Conservation (phyloP, 2,888 invertebrate species). For the Phymatocera aterrima region DNA sequence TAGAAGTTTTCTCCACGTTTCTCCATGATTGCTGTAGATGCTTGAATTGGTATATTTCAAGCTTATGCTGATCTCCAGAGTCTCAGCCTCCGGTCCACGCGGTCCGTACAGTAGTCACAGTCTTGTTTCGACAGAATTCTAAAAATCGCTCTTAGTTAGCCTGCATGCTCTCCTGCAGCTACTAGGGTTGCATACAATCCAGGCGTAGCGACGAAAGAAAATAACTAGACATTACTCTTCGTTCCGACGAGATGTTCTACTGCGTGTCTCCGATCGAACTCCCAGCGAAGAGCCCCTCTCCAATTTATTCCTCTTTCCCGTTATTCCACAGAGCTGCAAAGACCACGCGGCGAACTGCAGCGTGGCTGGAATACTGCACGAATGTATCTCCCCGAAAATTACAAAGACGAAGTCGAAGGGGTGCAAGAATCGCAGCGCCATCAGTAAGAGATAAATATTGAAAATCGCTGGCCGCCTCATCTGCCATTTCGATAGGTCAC, state of each 20-base stretch:
- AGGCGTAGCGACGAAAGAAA: constrained; percentile 1
- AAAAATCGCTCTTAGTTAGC: constrained; percentile 5
- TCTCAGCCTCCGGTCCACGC: neutral
- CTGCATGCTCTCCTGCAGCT: neutral
- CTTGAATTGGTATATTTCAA: constrained; percentile 16
- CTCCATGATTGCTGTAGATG: constrained; percentile 8
- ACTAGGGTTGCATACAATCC: neutral
- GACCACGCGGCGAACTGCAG: constrained; percentile 77
- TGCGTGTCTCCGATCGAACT: neutral
- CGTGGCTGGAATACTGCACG: constrained; percentile 78
- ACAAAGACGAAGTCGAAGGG: constrained; percentile 65
- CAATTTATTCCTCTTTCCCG: constrained; percentile 4
- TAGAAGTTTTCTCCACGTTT: constrained; percentile 37
- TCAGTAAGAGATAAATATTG: constrained; percentile 57
- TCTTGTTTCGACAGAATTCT: constrained; percentile 8
- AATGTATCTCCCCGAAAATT: constrained; percentile 78
- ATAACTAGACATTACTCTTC: neutral
- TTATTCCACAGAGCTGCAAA: constrained; percentile 75
- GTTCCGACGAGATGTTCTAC: neutral
- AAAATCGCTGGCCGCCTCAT: neutral
- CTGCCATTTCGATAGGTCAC: neutral
- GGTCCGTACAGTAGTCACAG: neutral
- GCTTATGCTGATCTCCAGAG: neutral
- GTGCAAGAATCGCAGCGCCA: constrained; percentile 61
- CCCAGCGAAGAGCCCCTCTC: neutral